phyloP scores from a whole-genome alignment of 2,113 vertebrate genomes.

The Xenopus borealis region DNA sequence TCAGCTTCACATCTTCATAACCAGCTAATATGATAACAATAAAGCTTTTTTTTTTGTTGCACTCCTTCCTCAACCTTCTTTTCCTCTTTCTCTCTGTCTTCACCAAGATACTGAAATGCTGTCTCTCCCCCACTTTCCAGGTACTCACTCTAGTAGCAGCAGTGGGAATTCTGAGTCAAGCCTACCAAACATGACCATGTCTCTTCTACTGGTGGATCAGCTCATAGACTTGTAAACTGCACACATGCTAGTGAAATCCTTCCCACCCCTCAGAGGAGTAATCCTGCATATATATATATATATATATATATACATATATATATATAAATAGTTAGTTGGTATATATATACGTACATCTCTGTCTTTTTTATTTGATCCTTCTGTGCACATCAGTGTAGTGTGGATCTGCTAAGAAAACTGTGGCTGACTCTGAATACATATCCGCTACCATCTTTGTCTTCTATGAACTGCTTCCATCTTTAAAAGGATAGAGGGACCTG shows the following conservation, averaged over 20 bases:
- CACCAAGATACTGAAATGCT: slow-evolving; percentile 69
- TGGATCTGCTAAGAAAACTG: slow-evolving; percentile 39
- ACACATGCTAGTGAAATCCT: slow-evolving; percentile 67
- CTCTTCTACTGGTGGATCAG: slow-evolving; percentile 99
- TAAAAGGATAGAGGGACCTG: slow-evolving; percentile 4
- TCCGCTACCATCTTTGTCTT: slow-evolving; percentile 26
- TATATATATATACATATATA: slow-evolving; percentile 44
- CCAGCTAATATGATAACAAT: no score
- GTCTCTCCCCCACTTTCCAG: slow-evolving; percentile 84
- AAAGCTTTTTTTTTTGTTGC: slow-evolving; percentile 4
- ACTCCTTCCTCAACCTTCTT: slow-evolving; percentile 2
- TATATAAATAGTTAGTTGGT: slow-evolving; percentile 25
- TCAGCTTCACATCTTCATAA: no score
- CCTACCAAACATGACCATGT: slow-evolving; percentile 98
- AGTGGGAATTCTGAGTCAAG: slow-evolving; percentile 99
- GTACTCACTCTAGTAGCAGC: slow-evolving; percentile 99
- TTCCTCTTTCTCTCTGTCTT: slow-evolving; percentile 48
- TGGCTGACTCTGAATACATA: slow-evolving; percentile 42
- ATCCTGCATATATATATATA: slow-evolving; percentile 51
- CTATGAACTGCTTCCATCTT: slow-evolving; percentile 32
- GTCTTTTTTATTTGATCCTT: slow-evolving; percentile 38
- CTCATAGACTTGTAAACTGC: slow-evolving; percentile 98
- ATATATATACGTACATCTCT: slow-evolving; percentile 35
- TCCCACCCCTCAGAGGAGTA: slow-evolving; percentile 64
- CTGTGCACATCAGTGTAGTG: slow-evolving; percentile 35